Base-by-base conservation (phyloP, 1,140 invertebrate species). In the Acromyrmex heyeri region DNA sequence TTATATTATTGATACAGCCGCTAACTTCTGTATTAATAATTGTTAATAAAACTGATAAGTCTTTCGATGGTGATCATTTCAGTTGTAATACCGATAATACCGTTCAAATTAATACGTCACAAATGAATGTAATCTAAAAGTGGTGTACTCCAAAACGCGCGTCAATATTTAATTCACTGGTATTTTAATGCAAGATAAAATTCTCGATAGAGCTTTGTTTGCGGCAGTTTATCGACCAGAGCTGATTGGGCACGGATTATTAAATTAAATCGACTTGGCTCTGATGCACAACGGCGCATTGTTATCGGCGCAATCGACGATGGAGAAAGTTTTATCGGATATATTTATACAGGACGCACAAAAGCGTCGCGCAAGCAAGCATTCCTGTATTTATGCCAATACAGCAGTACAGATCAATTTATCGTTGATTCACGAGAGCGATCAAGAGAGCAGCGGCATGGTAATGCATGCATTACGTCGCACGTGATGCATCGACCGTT, bases 221-320 rank as follows among this genome's bases (percentile, higher is more conserved):
- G 79, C 79, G 69, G 69, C 55, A 34, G 61, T 83, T 75, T 73
- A 62, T 83, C 79, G 79, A 24, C n/a, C 27, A 6, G 50, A 5
- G 34, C 24, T 38, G 79, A 8, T 24, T 18, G n/a, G 69, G 38
- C 2, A 7, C 79, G 12, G 79, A 75, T 83, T 75, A 83, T 83
- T 83, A 83, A 83, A 83, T 83, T 67, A 67, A 83, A 83, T 75
- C 69, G 79, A 50, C 18, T 62, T 48, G 79, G 38, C 69, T 61
- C 69, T 14, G 67, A 62, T 50, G 67, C 18, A 59, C 79, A 83
- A 34, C 38, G 55, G 38, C 38, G 69, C 69, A 83, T 83, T 83
- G 79, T 83, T 75, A 73, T 75, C 79, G 38, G 38, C 30, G 69
- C 38, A 34, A 73, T 75, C 55, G 55, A 75, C 55, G 59, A 38